A percentile compares a stretch with the other conserved stretches of the same genome.
These are phyloP conservation scores for Anguilla megastoma DNA, from an alignment of 2,797 vertebrate genomes.

Conservation along the genomic window DNA sequence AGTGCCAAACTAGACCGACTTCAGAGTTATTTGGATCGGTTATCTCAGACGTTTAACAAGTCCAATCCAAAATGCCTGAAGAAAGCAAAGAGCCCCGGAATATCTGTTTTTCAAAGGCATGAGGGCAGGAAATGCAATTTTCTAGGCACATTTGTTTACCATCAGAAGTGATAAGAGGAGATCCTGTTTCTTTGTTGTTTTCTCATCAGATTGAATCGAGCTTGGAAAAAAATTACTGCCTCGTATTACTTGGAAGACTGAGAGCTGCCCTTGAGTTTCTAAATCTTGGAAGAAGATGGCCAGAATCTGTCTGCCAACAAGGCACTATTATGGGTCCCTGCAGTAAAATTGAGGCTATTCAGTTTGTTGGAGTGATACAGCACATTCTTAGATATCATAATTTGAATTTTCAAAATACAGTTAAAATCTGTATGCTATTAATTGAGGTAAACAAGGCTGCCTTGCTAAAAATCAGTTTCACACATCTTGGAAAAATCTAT, in stretches of 20 bases:
- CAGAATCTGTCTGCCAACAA: neutral
- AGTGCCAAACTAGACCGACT: slow-evolving; percentile 14
- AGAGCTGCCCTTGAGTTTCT: neutral
- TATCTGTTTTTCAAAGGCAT: neutral
- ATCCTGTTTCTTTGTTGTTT: slow-evolving; percentile 23
- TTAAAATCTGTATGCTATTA: neutral
- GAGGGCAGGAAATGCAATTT: slow-evolving; percentile 6
- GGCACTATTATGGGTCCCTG: no score
- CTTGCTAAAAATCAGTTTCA: neutral
- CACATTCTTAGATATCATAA: neutral
- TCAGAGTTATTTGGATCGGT: slow-evolving; percentile 17
- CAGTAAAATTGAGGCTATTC: neutral
- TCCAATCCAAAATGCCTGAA: neutral
- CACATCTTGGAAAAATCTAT: neutral
- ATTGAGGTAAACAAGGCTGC: neutral
- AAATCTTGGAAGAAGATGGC: neutral
- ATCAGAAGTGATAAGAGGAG: slow-evolving; percentile 17
- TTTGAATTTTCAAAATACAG: neutral
- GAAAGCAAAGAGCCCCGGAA: neutral
- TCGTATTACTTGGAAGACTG: slow-evolving; percentile 12
- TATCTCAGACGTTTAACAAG: neutral
- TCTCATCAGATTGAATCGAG: neutral
- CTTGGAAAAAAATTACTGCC: neutral
- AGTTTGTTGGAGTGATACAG: neutral
- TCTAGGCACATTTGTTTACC: neutral